These are phyloP conservation scores for Sebastes paucispinis DNA, from an alignment of 2,797 vertebrate species.

Conservation along the genomic window DNA sequence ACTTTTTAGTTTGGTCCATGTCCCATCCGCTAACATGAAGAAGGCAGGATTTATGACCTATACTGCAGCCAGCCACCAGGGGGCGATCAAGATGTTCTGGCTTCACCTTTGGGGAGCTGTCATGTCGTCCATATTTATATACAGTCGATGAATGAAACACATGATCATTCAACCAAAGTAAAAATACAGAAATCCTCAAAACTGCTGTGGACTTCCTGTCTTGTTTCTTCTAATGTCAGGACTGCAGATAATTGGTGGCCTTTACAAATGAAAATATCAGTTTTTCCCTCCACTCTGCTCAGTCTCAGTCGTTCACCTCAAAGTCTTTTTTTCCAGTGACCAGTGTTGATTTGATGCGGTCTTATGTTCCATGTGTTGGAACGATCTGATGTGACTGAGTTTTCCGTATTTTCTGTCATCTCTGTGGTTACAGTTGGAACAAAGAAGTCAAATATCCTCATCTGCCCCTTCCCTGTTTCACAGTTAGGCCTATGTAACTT, in stretches of 20 bases:
- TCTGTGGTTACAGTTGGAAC: background rate
- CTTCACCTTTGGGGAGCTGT: background rate
- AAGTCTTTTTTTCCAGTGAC: background rate
- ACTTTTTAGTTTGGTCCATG: too few species aligned
- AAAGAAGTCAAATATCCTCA: background rate
- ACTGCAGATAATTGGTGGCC: background rate
- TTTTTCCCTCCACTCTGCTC: background rate
- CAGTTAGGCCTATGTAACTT: background rate
- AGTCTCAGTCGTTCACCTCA: background rate
- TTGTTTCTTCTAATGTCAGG: background rate
- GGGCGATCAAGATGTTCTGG: background rate
- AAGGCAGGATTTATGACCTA: too few species aligned
- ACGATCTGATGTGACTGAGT: background rate
- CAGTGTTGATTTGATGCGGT: background rate
- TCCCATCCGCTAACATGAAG: too few species aligned
- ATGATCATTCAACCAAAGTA: fast-evolving
- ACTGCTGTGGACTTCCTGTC: background rate
- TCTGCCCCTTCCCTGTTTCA: background rate
- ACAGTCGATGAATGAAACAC: fast-evolving
- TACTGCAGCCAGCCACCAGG: too few species aligned
- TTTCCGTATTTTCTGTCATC: background rate
- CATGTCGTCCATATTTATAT: too few species aligned
- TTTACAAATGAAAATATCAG: background rate
- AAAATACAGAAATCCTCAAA: background rate
- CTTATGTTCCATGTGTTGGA: background rate